Percentiles rank a stretch among this genome's conserved stretches.
Conservation (phyloP, 2,113 vertebrate genomes). For the Butorides virescens region DNA sequence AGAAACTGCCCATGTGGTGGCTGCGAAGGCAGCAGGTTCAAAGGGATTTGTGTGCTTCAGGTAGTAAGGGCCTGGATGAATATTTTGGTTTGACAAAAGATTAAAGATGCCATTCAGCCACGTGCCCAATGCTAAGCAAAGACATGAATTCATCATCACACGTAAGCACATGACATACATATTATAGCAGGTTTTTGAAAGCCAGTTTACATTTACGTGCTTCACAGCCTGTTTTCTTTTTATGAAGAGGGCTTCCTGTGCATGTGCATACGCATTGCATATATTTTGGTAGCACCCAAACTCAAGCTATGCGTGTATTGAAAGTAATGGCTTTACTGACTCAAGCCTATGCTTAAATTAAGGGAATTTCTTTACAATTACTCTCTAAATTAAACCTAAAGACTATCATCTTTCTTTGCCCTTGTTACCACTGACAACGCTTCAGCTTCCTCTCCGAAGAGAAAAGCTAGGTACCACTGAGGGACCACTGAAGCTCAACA, state of each 20-base stretch:
- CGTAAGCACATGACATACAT: background rate
- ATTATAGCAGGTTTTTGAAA: background rate
- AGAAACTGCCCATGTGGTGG: background rate
- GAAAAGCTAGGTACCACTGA: background rate
- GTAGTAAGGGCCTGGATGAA: background rate
- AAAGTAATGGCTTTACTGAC: background rate
- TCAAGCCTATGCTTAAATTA: background rate
- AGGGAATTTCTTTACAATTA: background rate
- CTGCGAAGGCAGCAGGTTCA: background rate
- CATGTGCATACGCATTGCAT: accelerated
- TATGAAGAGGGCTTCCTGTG: background rate
- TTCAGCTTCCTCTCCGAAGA: background rate
- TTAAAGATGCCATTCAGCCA: background rate
- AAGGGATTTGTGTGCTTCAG: accelerated
- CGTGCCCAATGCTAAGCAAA: background rate
- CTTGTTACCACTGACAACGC: background rate
- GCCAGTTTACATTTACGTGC: background rate
- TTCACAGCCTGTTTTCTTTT: background rate
- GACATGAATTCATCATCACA: background rate
- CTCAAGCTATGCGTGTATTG: background rate
- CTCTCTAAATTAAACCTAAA: background rate
- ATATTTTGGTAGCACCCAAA: background rate
- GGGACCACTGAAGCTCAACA: background rate
- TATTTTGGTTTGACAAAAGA: background rate
- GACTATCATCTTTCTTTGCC: background rate